Percentiles rank a stretch among this genome's conserved stretches.
Conservation (phyloP, 2,888 invertebrate species). For the Cylindroiulus punctatus region DNA sequence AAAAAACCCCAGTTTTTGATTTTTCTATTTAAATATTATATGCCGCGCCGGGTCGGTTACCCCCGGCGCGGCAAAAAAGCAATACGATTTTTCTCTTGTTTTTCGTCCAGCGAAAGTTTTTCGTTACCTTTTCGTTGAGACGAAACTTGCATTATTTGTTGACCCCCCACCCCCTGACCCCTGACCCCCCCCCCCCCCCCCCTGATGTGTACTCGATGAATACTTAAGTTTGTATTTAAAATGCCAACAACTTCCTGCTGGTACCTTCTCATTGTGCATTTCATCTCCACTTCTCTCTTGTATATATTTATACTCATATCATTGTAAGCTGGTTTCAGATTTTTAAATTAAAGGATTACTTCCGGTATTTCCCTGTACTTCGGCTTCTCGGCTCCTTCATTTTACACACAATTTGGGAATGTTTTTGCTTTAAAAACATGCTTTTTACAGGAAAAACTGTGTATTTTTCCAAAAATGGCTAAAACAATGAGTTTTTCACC, state of each 20-base stretch:
- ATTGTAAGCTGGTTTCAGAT: conserved; percentile 59
- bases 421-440: too few relatives aligned
- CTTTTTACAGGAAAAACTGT: too few relatives aligned
- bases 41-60: background rate
- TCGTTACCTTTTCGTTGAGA: background rate
- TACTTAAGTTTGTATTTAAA: conserved; percentile 43
- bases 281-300: conserved; percentile 56
- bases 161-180: background rate
- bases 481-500: too few relatives aligned
- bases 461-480: too few relatives aligned
- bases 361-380: conserved; percentile 49
- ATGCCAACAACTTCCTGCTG: conserved; percentile 49
- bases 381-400: too few relatives aligned
- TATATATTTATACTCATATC: conserved; percentile 60
- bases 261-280: conserved; percentile 50
- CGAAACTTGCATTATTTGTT: background rate
- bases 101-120: background rate
- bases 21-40: conserved; percentile 39
- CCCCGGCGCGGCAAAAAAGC: background rate
- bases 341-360: conserved; percentile 59
- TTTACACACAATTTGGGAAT: too few relatives aligned
- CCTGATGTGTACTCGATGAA: conserved; percentile 5
- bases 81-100: conserved; percentile 3
- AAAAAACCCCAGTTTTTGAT: background rate
- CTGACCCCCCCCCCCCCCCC: background rate